Evolutionary conservation across 2,797 vertebrate species (phyloP), one percentile per base, ranked within the genome.

Genomic region (Kryptolebias ocellatus): DNA sequence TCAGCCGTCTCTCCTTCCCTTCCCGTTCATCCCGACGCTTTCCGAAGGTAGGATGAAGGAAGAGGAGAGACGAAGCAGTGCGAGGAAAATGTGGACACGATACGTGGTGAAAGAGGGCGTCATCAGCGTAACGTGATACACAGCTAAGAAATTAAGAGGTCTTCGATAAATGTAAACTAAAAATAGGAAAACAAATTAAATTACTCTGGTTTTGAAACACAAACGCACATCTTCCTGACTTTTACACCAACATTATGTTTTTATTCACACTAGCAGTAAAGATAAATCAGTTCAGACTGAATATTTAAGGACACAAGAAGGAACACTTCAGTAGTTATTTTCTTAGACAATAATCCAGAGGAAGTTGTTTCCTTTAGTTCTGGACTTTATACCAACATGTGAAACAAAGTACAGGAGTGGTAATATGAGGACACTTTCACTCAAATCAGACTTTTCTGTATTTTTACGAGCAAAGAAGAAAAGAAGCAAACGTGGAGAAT

Each of bases 1-100:
- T 90, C 90, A 89, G 82, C 57, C 82, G 78, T 90, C 83, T 86
- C 70, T 66, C 83, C 84, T 74, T 83, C 79, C 64, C 71, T 72
- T 63, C 74, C 46, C 5, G 34, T 86, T 81, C 79, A 87, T 86
- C 60, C 60, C 83, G 79, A 89, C 83, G 77, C 50, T 78, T 45
- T 83, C 63, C 24, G 54, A 78, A 86, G 83, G 84, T 77, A 70
- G 9, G 70, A 66, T 0, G 17, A 29, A 57, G 15, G 45, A 47
- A 49, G 56, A 28, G 42, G 55, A 16, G 12, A n/a, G 16, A 34
- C 15, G 16, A 28, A 31, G 7, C 15, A 27, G 27, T 4, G 34
- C 28, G 51, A 20, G 53, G 28, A 52, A 55, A 31, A 1, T 11
- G 2, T 51, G 46, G 29, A 50, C 34, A 34, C 12, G 12, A 11